phyloP scores from a whole-genome alignment of 2,113 vertebrate genomes.

The Sus scrofa region DNA sequence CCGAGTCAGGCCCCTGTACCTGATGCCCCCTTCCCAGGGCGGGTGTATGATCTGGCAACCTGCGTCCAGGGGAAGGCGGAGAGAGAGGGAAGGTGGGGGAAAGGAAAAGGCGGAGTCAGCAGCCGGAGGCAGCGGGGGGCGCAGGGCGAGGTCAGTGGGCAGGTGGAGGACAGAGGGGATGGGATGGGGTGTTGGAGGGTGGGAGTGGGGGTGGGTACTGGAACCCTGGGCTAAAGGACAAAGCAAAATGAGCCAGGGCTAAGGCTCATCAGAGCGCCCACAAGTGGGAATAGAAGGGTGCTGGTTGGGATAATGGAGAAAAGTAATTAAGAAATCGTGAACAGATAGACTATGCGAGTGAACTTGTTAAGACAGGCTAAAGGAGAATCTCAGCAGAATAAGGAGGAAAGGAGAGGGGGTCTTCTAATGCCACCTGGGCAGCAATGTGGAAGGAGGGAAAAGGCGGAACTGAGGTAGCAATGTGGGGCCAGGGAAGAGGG shows the following conservation, averaged over 20 bases:
- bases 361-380: neutral
- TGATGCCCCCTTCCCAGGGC: constrained; percentile 96
- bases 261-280: neutral
- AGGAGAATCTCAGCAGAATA: neutral
- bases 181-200: no score
- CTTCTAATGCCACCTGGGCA: neutral
- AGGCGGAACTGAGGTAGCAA: neutral
- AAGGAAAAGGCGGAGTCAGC: neutral
- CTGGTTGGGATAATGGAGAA: neutral
- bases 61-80: constrained; percentile 45
- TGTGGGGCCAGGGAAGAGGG: neutral
- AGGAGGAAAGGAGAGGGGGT: neutral
- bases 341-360: neutral
- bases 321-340: neutral
- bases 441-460: neutral
- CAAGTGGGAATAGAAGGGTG: neutral
- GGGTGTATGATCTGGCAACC: constrained; percentile 96
- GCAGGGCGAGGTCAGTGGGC: constrained; percentile 32
- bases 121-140: neutral
- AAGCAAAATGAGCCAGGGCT: neutral
- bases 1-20: constrained; percentile 96
- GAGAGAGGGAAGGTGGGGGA: neutral
- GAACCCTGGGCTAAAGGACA: neutral
- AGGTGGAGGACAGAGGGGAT: neutral
- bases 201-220: neutral